Evolutionary conservation across 2,113 vertebrate species (phyloP), one percentile per base, ranked within the genome.

Genomic region (Carassius gibelio): DNA sequence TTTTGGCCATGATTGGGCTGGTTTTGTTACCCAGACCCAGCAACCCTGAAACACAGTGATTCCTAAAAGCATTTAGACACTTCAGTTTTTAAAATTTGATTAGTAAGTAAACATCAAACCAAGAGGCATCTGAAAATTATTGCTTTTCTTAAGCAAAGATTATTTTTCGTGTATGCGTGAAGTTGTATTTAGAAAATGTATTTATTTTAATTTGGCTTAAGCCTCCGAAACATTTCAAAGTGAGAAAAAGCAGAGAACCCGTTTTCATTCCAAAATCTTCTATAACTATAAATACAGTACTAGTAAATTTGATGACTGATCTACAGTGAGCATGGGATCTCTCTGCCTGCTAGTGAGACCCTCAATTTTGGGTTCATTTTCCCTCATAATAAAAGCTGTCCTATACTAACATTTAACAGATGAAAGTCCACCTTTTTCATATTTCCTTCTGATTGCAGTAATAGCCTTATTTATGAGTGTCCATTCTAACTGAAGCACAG

Each of bases 281-380:
- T 87, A 92, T 94, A 93, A 92, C 91, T 91, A 93, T 93, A 55
- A 52, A 76, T 94, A 93, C 93, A 93, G 94, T 93, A 93, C 90
- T 72, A 52, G 82, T 52, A 89, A 91, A 93, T 93, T 94, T 91
- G 93, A 91, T 91, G 92, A 94, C 94, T 93, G 94, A 94, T 95
- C 92, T 91, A 88, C 82, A 87, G 79, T 90, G 89, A 17, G 90
- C 91, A 87, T 38, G 92, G 90, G 92, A 92, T 90, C 82, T 82
- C 90, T 91, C 87, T 84, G 89, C 74, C 90, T 79, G 72, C 19
- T 78, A 83, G 79, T 83, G 85, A 90, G 87, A 88, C 84, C 81
- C 89, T 83, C 87, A 83, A 84, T 90, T 87, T 89, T 88, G 88
- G 89, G 93, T 91, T 92, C 87, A 93, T 93, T 92, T 87, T 85